Percentiles rank a stretch among this genome's conserved stretches.
Evolutionary conservation across 2,888 invertebrate genomes (phyloP).

Genomic region (Cosmia pyralina): DNA sequence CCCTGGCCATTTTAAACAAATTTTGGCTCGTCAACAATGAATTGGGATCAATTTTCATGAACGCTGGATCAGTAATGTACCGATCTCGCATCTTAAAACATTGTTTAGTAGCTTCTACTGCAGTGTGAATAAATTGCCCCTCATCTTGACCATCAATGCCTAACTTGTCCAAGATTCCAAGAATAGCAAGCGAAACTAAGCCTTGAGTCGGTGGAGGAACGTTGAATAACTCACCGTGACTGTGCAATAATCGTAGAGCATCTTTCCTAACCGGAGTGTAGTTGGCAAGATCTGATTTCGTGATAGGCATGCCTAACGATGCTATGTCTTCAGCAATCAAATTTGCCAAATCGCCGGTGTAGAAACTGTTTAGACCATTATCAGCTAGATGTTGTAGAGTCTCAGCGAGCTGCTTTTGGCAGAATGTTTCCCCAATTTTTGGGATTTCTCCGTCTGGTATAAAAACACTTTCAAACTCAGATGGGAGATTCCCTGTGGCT

Average conservation of each 20-base stretch:
- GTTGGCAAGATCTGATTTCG: conserved; percentile 79
- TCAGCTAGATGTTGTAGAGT: conserved; percentile 77
- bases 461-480: conserved; percentile 74
- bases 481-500: conserved; percentile 46
- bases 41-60: conserved; percentile 79
- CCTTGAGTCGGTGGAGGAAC: conserved; percentile 87
- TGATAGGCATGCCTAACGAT: conserved; percentile 80
- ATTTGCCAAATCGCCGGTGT: conserved; percentile 80
- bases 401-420: conserved; percentile 79
- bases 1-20: conserved; percentile 76
- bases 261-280: conserved; percentile 78
- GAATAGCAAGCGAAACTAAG: conserved; percentile 79
- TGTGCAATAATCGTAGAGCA: conserved; percentile 79
- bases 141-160: conserved; percentile 80
- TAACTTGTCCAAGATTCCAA: conserved; percentile 82
- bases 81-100: conserved; percentile 77
- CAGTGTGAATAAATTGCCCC: conserved; percentile 80
- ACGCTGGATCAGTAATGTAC: conserved; percentile 81
- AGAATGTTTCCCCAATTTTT: conserved; percentile 76
- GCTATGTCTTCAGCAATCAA: conserved; percentile 79
- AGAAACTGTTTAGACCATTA: conserved; percentile 82
- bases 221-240: conserved; percentile 80
- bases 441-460: conserved; percentile 74
- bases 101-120: conserved; percentile 83
- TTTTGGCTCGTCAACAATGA: conserved; percentile 72